Evolutionary conservation across 2,888 invertebrate genomes (phyloP).

Genomic region (Diabrotica balteata): DNA sequence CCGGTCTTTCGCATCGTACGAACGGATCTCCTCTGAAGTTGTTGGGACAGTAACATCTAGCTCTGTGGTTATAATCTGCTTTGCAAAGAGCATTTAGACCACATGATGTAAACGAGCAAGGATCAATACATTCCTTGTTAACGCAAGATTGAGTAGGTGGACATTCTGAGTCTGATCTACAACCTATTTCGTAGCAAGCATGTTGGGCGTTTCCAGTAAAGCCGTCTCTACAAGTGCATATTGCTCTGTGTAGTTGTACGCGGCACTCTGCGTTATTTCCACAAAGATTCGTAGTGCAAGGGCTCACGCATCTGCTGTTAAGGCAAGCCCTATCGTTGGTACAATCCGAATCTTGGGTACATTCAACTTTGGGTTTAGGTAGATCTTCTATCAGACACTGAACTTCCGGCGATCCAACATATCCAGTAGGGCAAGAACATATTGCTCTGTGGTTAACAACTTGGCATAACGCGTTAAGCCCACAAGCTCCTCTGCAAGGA

Average conservation of each 20-base stretch:
- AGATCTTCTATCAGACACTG: constrained; percentile 68
- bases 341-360: constrained; percentile 79
- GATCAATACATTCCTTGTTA: constrained; percentile 80
- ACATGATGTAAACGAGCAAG: constrained; percentile 81
- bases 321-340: constrained; percentile 84
- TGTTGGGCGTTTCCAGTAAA: constrained; percentile 84
- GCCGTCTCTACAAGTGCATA: constrained; percentile 82
- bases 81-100: constrained; percentile 81
- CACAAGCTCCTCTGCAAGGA: constrained; percentile 84
- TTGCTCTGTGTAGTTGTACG: constrained; percentile 79
- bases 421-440: constrained; percentile 82
- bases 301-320: constrained; percentile 75
- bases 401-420: constrained; percentile 78
- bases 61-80: constrained; percentile 77
- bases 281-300: constrained; percentile 75
- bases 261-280: constrained; percentile 81
- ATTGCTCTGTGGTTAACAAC: constrained; percentile 81
- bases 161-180: constrained; percentile 85
- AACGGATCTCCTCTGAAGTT: constrained; percentile 84
- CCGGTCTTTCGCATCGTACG: constrained; percentile 77
- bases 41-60: constrained; percentile 83
- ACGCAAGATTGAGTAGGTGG: constrained; percentile 82
- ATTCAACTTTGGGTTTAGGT: constrained; percentile 74
- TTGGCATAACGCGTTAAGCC: constrained; percentile 82
- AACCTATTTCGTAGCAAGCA: constrained; percentile 82